A percentile compares a stretch with the other conserved stretches of the same genome.
Evolutionary conservation across 2,113 vertebrate genomes (phyloP).

Genomic region (Centrocercus urophasianus): DNA sequence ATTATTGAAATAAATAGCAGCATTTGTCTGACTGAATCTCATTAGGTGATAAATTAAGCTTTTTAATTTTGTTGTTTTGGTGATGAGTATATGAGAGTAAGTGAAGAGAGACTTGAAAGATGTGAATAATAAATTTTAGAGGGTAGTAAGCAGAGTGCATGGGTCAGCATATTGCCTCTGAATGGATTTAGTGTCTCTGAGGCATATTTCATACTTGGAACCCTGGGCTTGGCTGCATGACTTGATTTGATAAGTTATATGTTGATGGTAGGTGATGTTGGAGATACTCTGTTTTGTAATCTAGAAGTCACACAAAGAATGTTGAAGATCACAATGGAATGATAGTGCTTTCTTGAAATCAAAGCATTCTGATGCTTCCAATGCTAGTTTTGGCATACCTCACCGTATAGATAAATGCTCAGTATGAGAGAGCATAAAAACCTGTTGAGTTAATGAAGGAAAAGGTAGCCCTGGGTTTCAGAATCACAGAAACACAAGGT

Average conservation of each 20-base stretch:
- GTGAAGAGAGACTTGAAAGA: neutral
- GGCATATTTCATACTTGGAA: neutral
- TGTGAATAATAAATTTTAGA: neutral
- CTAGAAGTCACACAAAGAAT: neutral
- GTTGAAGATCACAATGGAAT: neutral
- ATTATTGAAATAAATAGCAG: neutral
- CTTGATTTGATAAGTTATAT: neutral
- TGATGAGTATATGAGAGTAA: neutral
- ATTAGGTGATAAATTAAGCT: neutral
- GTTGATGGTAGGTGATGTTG: neutral
- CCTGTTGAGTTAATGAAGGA: neutral
- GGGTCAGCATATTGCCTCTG: neutral
- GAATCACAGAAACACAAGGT: too few relatives aligned
- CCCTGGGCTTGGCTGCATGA: neutral
- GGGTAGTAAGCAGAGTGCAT: accelerated
- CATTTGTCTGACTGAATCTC: neutral
- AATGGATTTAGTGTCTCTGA: neutral
- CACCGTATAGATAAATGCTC: neutral
- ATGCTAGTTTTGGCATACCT: neutral
- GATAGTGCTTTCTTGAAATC: neutral
- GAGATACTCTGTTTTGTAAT: neutral
- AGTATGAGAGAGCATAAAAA: neutral
- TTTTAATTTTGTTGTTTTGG: neutral
- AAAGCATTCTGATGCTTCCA: neutral
- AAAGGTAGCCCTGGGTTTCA: neutral